Base-by-base conservation (phyloP, 2,797 vertebrate species). In the Emys orbicularis region DNA sequence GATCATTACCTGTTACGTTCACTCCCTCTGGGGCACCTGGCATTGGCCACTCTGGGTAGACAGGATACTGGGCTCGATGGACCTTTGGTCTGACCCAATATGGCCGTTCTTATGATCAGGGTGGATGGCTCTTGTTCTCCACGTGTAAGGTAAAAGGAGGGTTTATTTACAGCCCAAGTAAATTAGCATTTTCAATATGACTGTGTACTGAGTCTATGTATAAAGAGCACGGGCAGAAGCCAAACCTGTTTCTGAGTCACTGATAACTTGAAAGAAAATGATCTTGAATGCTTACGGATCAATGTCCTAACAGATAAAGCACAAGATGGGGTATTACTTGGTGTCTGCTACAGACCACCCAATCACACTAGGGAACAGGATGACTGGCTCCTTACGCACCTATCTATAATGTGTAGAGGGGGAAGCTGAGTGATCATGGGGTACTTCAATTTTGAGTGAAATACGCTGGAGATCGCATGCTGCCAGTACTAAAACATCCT, bases 101-200 rank as follows among this genome's bases (percentile, higher is more conserved):
- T 44, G 44, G 44, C 44, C 44, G 7, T 44, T 44, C 41, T 41
- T 41, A 41, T 41, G 41, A 41, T 53, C 53, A 54, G 53, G 53
- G 21, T 54, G 21, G 21, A 54, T 54, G 53, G 53, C 21, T 23
- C 53, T 54, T 21, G 53, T 21, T 23, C 21, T 54, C 53, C 21
- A 8, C 52, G 21, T 19, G 52, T 8, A 19, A 53, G 52, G 6
- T 53, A 21, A 79, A 79, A 86, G 54, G 4, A 41, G 89, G 57
- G 1, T 4, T 25, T 1, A 0, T n/a, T 25, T 84, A 68, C 65
- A 68, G n/a, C n/a, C n/a, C n/a, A 37, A 37, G 9, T 19, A n/a
- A 9, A 68, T 68, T 19, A 12, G 59, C 65, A 68, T 68, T 19
- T 68, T 18, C 5, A 68, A 37, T 31, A 68, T 21, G 65, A 19